These are phyloP conservation scores for Bombus waltoni DNA, from an alignment of 1,140 invertebrate species.

Conservation along the genomic window DNA sequence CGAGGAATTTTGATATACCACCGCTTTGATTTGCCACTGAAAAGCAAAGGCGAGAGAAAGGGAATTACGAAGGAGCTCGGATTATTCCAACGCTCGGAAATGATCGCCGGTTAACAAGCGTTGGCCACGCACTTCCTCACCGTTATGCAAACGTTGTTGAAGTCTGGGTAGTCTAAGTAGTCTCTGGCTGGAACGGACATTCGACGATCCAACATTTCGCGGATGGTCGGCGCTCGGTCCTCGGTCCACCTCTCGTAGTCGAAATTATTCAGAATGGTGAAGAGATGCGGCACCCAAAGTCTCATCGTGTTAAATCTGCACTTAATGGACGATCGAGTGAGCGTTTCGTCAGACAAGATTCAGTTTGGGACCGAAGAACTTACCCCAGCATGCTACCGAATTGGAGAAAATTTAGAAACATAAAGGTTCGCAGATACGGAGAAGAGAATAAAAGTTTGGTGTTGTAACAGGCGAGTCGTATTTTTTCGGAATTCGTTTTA, in stretches of 20 bases:
- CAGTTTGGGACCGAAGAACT: slow-evolving; percentile 31
- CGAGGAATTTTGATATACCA: slow-evolving; percentile 77
- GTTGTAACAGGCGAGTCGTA: slow-evolving; percentile 69
- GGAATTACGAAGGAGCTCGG: neutral
- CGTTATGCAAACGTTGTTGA: slow-evolving; percentile 28
- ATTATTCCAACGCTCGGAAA: neutral
- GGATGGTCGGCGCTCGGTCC: slow-evolving; percentile 74
- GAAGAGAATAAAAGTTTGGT: slow-evolving; percentile 70
- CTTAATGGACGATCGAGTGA: neutral
- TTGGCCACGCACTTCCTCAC: neutral
- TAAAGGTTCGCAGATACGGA: slow-evolving; percentile 70
- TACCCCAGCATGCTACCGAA: slow-evolving; percentile 80
- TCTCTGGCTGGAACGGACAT: slow-evolving; percentile 32
- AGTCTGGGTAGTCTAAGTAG: slow-evolving; percentile 41
- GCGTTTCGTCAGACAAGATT: neutral
- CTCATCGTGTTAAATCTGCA: slow-evolving; percentile 79
- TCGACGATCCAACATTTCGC: slow-evolving; percentile 75
- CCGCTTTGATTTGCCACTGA: slow-evolving; percentile 72
- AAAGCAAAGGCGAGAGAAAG: slow-evolving; percentile 38
- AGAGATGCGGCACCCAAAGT: slow-evolving; percentile 81
- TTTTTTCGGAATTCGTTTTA: slow-evolving; percentile 61
- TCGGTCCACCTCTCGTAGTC: slow-evolving; percentile 62
- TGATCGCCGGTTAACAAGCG: too few relatives aligned
- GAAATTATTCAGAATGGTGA: slow-evolving; percentile 80
- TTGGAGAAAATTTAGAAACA: slow-evolving; percentile 75